Conservation (phyloP, 2,113 vertebrate species). For the Neogale vison region DNA sequence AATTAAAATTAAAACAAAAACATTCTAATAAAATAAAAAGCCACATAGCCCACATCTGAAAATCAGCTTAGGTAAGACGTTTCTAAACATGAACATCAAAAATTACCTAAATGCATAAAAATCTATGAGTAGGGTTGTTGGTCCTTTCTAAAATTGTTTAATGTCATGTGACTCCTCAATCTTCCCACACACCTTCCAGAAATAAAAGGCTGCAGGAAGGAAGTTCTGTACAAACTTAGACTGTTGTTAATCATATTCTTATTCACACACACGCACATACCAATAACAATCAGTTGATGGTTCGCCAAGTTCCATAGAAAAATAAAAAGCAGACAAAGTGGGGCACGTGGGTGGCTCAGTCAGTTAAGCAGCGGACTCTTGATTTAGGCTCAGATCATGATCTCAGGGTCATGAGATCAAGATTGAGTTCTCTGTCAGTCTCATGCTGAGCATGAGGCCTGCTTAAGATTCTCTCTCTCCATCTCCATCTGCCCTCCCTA, state of each 20-base stretch:
- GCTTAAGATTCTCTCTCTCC: background rate
- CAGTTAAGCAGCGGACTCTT: background rate
- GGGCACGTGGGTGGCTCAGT: background rate
- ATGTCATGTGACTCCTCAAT: constrained; percentile 13
- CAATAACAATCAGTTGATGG: constrained; percentile 8
- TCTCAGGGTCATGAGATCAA: background rate
- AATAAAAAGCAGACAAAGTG: constrained; percentile 13
- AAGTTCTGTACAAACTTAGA: constrained; percentile 54
- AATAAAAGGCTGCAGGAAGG: constrained; percentile 66
- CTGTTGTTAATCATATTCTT: constrained; percentile 51
- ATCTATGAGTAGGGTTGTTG: background rate
- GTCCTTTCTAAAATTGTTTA: constrained; percentile 41
- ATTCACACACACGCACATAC: background rate
- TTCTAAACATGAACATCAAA: constrained; percentile 47
- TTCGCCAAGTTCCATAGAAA: constrained; percentile 46
- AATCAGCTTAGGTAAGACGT: background rate
- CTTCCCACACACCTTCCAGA: constrained; percentile 63
- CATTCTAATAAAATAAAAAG: constrained; percentile 30
- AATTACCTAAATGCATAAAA: constrained; percentile 34
- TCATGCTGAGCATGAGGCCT: background rate
- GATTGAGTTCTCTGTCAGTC: background rate
- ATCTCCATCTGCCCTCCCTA: background rate
- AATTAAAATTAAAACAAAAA: background rate
- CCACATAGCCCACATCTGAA: background rate
- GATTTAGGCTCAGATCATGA: background rate